These are phyloP conservation scores for Psylliodes chrysocephalus DNA, from an alignment of 2,888 invertebrate species.

Conservation along the genomic window DNA sequence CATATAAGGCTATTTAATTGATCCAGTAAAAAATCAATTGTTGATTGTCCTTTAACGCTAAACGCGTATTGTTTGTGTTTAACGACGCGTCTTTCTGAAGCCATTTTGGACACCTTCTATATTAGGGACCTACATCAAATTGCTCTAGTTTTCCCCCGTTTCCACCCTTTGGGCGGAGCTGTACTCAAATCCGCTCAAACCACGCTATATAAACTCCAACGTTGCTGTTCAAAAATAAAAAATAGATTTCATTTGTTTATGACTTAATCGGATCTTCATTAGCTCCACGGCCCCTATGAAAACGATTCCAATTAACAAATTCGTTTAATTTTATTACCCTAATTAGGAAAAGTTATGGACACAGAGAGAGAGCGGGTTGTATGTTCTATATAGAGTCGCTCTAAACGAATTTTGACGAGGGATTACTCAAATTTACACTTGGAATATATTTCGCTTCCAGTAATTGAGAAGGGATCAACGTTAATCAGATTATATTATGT, in stretches of 20 bases:
- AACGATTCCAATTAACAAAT: slow-evolving; percentile 15
- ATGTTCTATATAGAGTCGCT: background rate
- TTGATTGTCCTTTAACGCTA: too few relatives aligned
- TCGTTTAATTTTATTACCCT: slow-evolving; percentile 17
- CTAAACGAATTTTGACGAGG: slow-evolving; percentile 18
- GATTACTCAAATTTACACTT: slow-evolving; percentile 25
- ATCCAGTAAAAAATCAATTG: too few relatives aligned
- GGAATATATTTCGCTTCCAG: slow-evolving; percentile 19
- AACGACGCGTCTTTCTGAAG: too few relatives aligned
- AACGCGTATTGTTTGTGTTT: too few relatives aligned
- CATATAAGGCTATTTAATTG: too few relatives aligned
- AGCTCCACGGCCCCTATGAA: background rate
- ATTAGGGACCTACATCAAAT: too few relatives aligned
- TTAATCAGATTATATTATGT: slow-evolving; percentile 11
- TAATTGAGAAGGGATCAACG: slow-evolving; percentile 18
- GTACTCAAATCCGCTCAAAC: too few relatives aligned
- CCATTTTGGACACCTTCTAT: too few relatives aligned
- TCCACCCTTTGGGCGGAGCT: too few relatives aligned
- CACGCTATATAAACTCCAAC: too few relatives aligned
- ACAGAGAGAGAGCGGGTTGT: background rate
- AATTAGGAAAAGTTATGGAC: slow-evolving; percentile 12
- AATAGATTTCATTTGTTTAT: slow-evolving; percentile 12
- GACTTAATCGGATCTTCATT: background rate
- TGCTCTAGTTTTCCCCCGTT: too few relatives aligned
- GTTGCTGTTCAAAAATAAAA: too few relatives aligned